Evolutionary conservation across 2,888 invertebrate genomes (phyloP), one percentile per base, ranked within the genome.

Genomic region (Eupithecia inturbata): DNA sequence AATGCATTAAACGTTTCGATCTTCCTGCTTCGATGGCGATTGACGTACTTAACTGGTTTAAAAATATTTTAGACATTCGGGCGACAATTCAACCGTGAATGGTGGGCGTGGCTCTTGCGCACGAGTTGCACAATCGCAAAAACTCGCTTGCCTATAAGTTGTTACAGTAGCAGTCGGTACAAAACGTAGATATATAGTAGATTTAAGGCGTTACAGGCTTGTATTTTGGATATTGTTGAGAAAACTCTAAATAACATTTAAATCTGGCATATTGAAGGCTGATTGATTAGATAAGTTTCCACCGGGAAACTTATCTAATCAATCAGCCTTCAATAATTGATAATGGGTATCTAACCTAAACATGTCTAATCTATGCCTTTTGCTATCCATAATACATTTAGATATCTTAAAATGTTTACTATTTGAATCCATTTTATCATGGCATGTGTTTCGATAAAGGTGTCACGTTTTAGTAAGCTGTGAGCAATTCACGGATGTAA

Each of bases 41-140:
- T 36, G n/a, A 36, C 63, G 33, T 64, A 33, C 66, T 36, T 22
- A 64, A 36, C 64, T 70, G 68, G 73, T 72, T 60, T 67, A n/a
- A 62, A 77, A 76, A 73, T 74, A 78, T 79, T 82, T 84, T 80
- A 83, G 84, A 84, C 84, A 74, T 73, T 72, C 76, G 70, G 82
- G 80, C 83, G 83, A 77, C 81, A 76, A 76, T 76, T 74, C 74
- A 74, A 72, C 75, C 82, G 81, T 83, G 83, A 82, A 81, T 76
- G 80, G 83, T 82, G 82, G 86, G 87, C 79, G 84, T 83, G 85
- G 76, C 76, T 76, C 71, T 49, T 81, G 80, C 80, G 83, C 79
- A 78, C 77, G 82, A 80, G 82, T 86, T 86, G 83, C 82, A 82
- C 84, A 88, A 86, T 77, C 79, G 73, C 75, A 71, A 79, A 77